A percentile compares a stretch with the other conserved stretches of the same genome.
phyloP scores from a whole-genome alignment of 2,113 vertebrate genomes.

The Phoxinus phoxinus region DNA sequence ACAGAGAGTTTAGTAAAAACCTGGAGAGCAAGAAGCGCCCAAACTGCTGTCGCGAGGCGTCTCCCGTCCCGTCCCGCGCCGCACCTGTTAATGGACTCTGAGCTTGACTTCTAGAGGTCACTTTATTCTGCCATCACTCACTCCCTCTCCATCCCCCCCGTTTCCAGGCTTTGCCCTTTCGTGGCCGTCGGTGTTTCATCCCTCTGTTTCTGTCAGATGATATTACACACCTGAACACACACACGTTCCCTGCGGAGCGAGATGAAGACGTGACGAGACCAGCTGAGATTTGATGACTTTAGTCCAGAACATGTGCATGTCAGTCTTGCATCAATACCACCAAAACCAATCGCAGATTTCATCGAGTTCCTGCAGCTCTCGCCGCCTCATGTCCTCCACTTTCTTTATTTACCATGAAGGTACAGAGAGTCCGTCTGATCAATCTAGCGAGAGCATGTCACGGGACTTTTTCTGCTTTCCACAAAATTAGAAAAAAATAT shows the following conservation, averaged over 20 bases:
- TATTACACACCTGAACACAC: slow-evolving; percentile 77
- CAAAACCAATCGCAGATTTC: background rate
- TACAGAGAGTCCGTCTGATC: background rate
- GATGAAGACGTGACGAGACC: slow-evolving; percentile 36
- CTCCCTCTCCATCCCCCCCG: slow-evolving; percentile 22
- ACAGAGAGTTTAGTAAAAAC: slow-evolving; percentile 76
- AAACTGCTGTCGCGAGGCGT: slow-evolving; percentile 84
- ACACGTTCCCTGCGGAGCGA: slow-evolving; percentile 47
- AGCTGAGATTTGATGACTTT: background rate
- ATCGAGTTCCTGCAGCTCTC: background rate
- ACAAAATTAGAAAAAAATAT: background rate
- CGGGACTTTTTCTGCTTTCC: background rate
- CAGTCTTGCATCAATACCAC: background rate
- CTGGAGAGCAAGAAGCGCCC: slow-evolving; percentile 98
- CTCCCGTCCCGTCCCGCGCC: background rate
- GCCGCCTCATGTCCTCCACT: no score
- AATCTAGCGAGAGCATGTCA: background rate
- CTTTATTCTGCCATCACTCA: background rate
- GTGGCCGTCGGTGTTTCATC: slow-evolving; percentile 51
- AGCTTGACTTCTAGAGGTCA: slow-evolving; percentile 21
- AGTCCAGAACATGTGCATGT: background rate
- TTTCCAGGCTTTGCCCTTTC: slow-evolving; percentile 30
- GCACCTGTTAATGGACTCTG: slow-evolving; percentile 2
- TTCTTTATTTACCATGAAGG: background rate
- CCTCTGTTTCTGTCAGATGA: slow-evolving; percentile 74